These are phyloP conservation scores for Pterocles gutturalis DNA, from an alignment of 2,113 vertebrate genomes.

Conservation along the genomic window DNA sequence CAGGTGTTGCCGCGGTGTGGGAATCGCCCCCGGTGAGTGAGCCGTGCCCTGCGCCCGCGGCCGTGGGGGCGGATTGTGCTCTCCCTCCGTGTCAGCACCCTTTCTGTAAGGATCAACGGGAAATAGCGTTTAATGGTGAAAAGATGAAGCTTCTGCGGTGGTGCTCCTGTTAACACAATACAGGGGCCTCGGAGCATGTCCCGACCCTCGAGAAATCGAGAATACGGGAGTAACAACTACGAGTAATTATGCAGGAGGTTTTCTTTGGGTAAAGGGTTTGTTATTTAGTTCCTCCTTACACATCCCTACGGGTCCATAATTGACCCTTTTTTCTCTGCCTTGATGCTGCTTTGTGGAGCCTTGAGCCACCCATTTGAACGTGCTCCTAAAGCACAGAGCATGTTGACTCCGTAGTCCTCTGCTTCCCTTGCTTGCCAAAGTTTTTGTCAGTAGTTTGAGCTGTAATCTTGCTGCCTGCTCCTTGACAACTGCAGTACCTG, in stretches of 20 bases:
- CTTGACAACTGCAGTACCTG: neutral
- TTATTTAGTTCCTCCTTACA: neutral
- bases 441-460: neutral
- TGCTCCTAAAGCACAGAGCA: fast-evolving
- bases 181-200: fast-evolving
- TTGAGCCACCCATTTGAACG: neutral
- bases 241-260: neutral
- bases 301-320: fast-evolving
- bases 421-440: neutral
- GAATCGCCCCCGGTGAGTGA: neutral
- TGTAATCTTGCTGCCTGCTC: neutral
- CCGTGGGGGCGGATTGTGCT: neutral
- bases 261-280: neutral
- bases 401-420: fast-evolving
- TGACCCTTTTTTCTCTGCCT: neutral
- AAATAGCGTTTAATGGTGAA: fast-evolving
- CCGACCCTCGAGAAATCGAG: neutral
- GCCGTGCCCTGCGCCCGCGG: neutral
- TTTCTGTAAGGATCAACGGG: neutral
- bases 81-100: too few relatives aligned
- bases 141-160: neutral
- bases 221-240: fast-evolving
- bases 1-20: neutral
- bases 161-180: fast-evolving
- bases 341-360: neutral